A percentile compares a stretch with the other conserved stretches of the same genome.
These are phyloP conservation scores for Sinosuthora webbiana DNA, from an alignment of 2,113 vertebrate genomes.

Conservation along the genomic window DNA sequence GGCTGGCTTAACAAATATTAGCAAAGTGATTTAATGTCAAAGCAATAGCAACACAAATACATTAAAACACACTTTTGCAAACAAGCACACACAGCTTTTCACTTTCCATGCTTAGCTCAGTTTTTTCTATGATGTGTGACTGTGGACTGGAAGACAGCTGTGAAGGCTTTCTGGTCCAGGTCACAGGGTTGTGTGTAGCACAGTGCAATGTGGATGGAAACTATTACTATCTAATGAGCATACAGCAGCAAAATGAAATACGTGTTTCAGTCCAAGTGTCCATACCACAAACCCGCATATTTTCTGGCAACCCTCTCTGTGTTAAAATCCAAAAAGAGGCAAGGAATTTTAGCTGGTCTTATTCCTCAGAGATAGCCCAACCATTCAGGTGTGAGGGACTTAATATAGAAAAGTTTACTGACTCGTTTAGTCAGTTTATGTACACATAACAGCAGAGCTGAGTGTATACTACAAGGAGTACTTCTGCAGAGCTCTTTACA, in stretches of 20 bases:
- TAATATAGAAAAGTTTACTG: background rate
- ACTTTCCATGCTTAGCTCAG: background rate
- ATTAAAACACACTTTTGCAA: background rate
- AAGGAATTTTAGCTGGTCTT: background rate
- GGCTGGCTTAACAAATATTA: background rate
- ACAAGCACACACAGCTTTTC: background rate
- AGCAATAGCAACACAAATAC: background rate
- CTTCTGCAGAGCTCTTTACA: background rate
- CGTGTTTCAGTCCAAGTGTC: background rate
- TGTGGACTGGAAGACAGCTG: background rate
- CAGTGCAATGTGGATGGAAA: accelerated
- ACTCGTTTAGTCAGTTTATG: background rate
- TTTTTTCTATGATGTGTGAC: background rate
- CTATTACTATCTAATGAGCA: background rate
- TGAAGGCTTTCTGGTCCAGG: background rate
- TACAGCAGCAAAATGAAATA: background rate
- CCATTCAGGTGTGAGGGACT: background rate
- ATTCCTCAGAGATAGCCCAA: background rate
- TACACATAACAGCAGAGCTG: background rate
- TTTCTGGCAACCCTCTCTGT: background rate
- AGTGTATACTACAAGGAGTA: background rate
- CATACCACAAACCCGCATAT: background rate
- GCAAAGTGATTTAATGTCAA: background rate
- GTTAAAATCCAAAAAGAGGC: background rate
- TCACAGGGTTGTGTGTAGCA: background rate